Conservation (phyloP, 2,888 invertebrate species). For the Megastigmus dorsalis region DNA sequence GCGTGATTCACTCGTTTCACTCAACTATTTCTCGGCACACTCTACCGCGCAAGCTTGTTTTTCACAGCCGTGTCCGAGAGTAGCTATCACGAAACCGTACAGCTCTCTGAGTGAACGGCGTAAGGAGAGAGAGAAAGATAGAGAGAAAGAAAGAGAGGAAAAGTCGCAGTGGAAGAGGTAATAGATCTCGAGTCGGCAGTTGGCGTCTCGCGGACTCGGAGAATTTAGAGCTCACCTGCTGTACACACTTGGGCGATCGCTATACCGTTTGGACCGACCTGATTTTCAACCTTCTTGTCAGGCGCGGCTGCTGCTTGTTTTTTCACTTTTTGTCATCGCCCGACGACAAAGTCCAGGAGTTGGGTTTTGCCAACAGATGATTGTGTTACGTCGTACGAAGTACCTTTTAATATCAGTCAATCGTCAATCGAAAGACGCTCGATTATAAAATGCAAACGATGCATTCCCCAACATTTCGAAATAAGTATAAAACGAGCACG, state of each 20-base stretch:
- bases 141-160: not conserved
- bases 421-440: no score
- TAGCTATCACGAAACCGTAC: no score
- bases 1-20: not conserved
- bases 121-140: not conserved
- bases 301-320: no score
- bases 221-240: slow-evolving; percentile 56
- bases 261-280: slow-evolving; percentile 21
- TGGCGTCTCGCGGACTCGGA: slow-evolving; percentile 47
- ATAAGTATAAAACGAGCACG: no score
- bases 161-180: slow-evolving; percentile 55
- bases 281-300: slow-evolving; percentile 36
- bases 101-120: no score
- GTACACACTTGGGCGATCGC: slow-evolving; percentile 44
- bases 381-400: no score
- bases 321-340: no score
- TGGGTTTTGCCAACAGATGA: no score
- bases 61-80: slow-evolving; percentile 3
- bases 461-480: no score
- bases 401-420: no score
- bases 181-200: slow-evolving; percentile 61
- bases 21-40: slow-evolving; percentile 38
- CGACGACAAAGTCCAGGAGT: no score
- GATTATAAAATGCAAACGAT: no score
- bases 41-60: slow-evolving; percentile 10